These are phyloP conservation scores for Perdita meconis DNA, from an alignment of 2,888 invertebrate species.

Conservation along the genomic window DNA sequence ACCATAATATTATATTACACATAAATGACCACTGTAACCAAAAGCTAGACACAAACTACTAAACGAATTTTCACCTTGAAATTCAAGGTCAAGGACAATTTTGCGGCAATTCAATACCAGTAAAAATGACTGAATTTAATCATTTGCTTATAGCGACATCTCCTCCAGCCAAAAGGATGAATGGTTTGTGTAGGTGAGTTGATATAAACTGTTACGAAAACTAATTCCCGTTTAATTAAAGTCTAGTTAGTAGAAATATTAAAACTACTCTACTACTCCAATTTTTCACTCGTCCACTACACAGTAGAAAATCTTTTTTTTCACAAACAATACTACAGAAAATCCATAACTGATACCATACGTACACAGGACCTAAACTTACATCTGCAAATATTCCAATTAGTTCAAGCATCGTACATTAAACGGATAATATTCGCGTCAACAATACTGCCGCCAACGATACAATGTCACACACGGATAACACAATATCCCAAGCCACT, in stretches of 20 bases:
- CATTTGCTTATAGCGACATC: conserved; percentile 82
- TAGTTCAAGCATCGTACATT: too few species aligned
- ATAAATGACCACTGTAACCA: too few species aligned
- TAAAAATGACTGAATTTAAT: conserved; percentile 3
- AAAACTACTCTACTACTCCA: too few species aligned
- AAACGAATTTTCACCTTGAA: too few species aligned
- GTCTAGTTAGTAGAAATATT: not conserved
- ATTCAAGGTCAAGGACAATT: too few species aligned
- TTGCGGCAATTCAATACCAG: not conserved
- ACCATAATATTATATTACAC: too few species aligned
- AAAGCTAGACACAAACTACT: too few species aligned
- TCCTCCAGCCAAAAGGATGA: conserved; percentile 92
- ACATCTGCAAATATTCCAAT: too few species aligned
- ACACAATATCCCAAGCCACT: not conserved
- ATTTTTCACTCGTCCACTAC: not conserved
- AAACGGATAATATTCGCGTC: too few species aligned
- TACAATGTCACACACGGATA: too few species aligned
- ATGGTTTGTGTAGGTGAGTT: conserved; percentile 92
- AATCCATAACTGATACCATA: not conserved
- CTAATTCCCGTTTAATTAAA: not conserved
- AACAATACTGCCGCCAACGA: too few species aligned
- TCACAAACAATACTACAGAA: not conserved
- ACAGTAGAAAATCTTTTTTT: too few species aligned
- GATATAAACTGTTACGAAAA: not conserved
- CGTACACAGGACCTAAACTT: not conserved